These are phyloP conservation scores for Ellobius talpinus DNA, from an alignment of 2,113 vertebrate species.

Conservation along the genomic window DNA sequence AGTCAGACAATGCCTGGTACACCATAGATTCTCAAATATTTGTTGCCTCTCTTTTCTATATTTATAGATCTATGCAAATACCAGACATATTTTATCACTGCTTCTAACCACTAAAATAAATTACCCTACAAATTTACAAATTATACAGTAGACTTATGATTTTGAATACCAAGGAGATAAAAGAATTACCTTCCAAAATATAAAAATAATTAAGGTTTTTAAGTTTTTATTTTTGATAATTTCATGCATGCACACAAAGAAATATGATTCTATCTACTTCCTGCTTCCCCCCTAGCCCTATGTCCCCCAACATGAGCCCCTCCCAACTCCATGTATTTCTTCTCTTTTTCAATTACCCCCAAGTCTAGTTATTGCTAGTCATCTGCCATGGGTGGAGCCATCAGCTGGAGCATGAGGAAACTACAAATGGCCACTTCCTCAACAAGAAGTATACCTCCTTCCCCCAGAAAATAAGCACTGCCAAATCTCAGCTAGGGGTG, in stretches of 20 bases:
- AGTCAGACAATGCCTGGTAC: background rate
- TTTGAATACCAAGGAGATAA: constrained; percentile 49
- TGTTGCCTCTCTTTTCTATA: constrained; percentile 1
- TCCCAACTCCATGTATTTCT: background rate
- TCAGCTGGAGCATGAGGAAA: background rate
- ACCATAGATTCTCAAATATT: background rate
- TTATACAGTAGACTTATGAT: constrained; percentile 60
- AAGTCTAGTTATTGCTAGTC: background rate
- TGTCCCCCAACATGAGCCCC: background rate
- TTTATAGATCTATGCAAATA: constrained; percentile 56
- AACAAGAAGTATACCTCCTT: background rate
- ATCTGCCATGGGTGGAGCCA: background rate
- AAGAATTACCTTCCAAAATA: constrained; percentile 70
- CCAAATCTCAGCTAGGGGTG: background rate
- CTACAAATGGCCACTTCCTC: background rate
- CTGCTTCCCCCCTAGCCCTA: background rate
- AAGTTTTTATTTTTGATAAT: background rate
- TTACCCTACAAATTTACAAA: constrained; percentile 61
- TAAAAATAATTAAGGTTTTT: constrained; percentile 19
- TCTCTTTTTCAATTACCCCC: background rate
- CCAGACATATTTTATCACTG: constrained; percentile 40
- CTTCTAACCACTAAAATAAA: constrained; percentile 60
- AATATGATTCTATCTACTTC: background rate
- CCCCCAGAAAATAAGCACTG: background rate
- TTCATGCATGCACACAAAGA: background rate